Base-by-base conservation (phyloP, 2,888 invertebrate species). In the Ectemnius cavifrons region DNA sequence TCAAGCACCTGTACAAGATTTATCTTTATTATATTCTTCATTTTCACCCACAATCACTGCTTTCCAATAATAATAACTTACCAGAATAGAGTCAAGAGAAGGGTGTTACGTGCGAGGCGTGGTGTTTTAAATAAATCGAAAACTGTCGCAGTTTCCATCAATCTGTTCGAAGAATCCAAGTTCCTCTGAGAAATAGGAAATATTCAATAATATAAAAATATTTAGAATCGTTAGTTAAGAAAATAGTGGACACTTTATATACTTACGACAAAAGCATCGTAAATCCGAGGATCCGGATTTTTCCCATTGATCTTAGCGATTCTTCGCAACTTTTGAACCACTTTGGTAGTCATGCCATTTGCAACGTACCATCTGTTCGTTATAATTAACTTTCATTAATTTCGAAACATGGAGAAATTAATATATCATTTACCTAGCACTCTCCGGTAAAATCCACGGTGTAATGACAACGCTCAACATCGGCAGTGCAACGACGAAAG, bases 1-100 rank as follows among this genome's bases (percentile, higher is more conserved):
- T 96, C 14, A 95, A 93, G 94, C 96, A 95, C 92, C 92, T 92
- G 60, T 14, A 67, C 71, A n/a, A 46, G 8, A 58, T 20, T 2
- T 4, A 37, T 68, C 37, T 65, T 20, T 52, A 37, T 37, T 8
- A 68, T 14, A 8, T 11, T 11, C 6, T 49, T 6, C 23, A 37
- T 37, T 37, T 37, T 2, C 14, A 52, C 13, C 14, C 4, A 1
- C 2, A 16, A 16, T 52, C 5, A 52, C 16, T 16, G 2, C 1
- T 2, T 4, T 20, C 28, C 2, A 18, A 18, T 18, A 27, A 27
- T 63, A 14, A 18, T 57, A 14, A 1, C 83, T 89, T 84, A 91
- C 92, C 92, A 92, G 67, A 92, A 91, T 11, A 90, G 20, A 46
- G 90, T 91, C 16, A 93, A 85, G 1, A 92, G 86, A 56, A 92